Base-by-base conservation (phyloP, 2,888 invertebrate genomes). In the Drosophila neutralis region DNA sequence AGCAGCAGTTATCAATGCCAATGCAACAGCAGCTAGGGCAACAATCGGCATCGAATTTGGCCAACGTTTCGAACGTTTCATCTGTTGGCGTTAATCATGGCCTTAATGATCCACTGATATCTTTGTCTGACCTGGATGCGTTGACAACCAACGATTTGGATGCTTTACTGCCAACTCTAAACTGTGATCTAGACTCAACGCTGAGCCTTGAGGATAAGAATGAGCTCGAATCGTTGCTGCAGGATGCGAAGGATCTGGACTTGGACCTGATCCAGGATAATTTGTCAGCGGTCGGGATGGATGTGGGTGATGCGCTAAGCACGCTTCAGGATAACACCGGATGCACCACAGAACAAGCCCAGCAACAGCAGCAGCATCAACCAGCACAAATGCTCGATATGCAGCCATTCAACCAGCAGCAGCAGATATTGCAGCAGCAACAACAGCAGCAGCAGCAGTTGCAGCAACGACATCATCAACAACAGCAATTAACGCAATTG, bases 91-190 rank as follows among this genome's bases (percentile, higher is more conserved):
- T 65, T 42, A 65, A 63, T 36, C 80, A 78, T n/a, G 73, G 74
- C n/a, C 75, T 91, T 33, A 80, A 80, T 36, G 91, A 91, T 79
- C 90, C 90, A 2, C 66, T 91, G 24, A 91, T 91, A 15, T 90
- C 90, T 15, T 76, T 92, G 33, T 91, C 92, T 11, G 92, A 92
- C 69, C 78, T 93, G 61, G 92, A 92, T 73, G 92, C 92, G 49
- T 76, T 93, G 53, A 92, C 93, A 24, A 92, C 92, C 64, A 92
- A 92, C 62, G 96, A 96, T 91, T 93, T 96, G 64, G 96, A 96
- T 85, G 95, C 95, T 83, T 93, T 96, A 82, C 93, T 96, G 90
- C 95, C 94, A 74, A 94, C 95, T 54, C 94, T 94, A 80, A 91
- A 88, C 89, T 91, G 92, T 91, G 95, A 95, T 86, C 93, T 95